Evolutionary conservation across 2,888 invertebrate species (phyloP).

Genomic region (Agrochola macilenta): DNA sequence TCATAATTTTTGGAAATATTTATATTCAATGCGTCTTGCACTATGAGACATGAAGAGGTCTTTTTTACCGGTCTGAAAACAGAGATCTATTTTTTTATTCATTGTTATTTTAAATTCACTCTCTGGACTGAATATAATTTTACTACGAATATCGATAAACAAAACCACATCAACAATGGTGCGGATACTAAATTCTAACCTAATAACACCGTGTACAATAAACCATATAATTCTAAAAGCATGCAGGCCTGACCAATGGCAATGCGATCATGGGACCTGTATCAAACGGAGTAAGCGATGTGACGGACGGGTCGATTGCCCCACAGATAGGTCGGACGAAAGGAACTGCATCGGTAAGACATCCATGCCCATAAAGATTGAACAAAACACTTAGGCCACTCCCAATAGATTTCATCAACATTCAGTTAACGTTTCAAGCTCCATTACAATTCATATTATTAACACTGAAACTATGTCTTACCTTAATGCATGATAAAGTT

Average conservation of each 20-base stretch:
- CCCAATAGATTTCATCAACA: constrained; percentile 34
- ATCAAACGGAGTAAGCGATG: constrained; percentile 91
- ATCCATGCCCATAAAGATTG: constrained; percentile 31
- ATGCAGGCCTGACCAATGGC: constrained; percentile 93
- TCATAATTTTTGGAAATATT: neutral
- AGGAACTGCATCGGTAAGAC: constrained; percentile 91
- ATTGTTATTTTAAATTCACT: neutral
- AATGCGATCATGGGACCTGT: constrained; percentile 94
- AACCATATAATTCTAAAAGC: constrained; percentile 84
- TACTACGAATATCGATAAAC: constrained; percentile 41
- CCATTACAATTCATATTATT: constrained; percentile 24
- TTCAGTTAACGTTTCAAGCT: constrained; percentile 24
- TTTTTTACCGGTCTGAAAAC: neutral
- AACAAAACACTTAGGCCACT: constrained; percentile 21
- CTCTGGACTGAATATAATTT: neutral
- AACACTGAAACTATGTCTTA: constrained; percentile 29
- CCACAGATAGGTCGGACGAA: constrained; percentile 93
- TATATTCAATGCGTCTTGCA: neutral
- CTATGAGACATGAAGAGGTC: neutral
- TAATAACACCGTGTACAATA: constrained; percentile 56
- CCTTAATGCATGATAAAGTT: constrained; percentile 43
- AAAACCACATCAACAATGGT: constrained; percentile 54
- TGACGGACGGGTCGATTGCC: constrained; percentile 93
- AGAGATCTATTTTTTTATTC: neutral
- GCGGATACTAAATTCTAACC: constrained; percentile 62